phyloP scores from a whole-genome alignment of 2,888 invertebrate species.

The Physocephala rufipes region DNA sequence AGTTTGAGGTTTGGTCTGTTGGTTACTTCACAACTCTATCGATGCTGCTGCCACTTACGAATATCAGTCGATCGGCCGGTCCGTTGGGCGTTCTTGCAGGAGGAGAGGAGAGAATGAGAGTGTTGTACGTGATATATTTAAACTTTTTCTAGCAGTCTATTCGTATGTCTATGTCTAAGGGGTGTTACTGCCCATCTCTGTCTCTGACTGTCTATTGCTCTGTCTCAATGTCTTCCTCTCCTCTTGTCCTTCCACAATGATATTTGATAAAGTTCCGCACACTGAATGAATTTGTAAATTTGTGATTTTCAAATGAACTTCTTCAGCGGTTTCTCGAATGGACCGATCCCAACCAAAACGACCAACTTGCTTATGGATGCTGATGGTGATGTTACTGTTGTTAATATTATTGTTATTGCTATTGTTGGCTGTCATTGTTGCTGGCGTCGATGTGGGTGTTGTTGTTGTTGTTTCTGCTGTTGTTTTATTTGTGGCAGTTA shows the following conservation, averaged over 20 bases:
- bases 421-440: not conserved
- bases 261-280: slow-evolving; percentile 30
- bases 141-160: slow-evolving; percentile 10
- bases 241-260: slow-evolving; percentile 20
- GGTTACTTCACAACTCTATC: too few species aligned
- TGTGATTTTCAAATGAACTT: slow-evolving; percentile 26
- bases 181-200: too few species aligned
- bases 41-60: not conserved
- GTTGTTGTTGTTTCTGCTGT: not conserved
- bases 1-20: not conserved
- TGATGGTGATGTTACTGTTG: too few species aligned
- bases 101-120: not conserved
- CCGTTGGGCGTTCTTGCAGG: not conserved
- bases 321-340: not conserved
- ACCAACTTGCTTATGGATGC: not conserved
- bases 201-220: not conserved
- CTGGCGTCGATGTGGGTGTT: too few species aligned
- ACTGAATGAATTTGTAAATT: slow-evolving; percentile 14
- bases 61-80: not conserved
- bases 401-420: not conserved
- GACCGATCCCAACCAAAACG: not conserved
- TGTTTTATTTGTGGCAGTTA: not conserved
- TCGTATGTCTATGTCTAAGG: not conserved
- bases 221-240: not conserved
- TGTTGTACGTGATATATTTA: slow-evolving; percentile 10